These are phyloP conservation scores for Sebastes vulpes DNA, from an alignment of 2,797 vertebrate species.

Conservation along the genomic window DNA sequence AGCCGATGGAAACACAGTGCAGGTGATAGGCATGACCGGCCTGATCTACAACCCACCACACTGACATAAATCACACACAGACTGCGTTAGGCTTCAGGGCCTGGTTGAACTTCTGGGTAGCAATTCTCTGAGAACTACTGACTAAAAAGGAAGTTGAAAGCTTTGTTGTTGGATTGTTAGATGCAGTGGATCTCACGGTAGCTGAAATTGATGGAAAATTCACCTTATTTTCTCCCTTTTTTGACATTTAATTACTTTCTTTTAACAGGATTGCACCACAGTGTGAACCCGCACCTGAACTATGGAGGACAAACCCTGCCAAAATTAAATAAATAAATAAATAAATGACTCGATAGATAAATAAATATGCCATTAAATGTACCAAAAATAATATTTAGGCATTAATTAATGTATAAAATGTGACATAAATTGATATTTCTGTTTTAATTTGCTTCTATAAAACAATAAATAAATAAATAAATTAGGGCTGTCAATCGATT, in stretches of 20 bases:
- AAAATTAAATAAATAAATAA: no score
- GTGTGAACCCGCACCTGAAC: background rate
- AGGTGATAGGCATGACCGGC: constrained; percentile 74
- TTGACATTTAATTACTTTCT: background rate
- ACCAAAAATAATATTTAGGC: no score
- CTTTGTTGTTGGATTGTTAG: background rate
- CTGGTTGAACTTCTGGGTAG: constrained; percentile 46
- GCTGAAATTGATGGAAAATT: background rate
- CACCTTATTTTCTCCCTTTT: background rate
- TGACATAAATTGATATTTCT: no score
- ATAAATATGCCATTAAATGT: no score
- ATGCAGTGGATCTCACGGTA: background rate
- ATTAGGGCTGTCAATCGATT: no score
- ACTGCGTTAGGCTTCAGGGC: constrained; percentile 37
- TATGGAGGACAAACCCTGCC: no score
- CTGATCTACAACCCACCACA: constrained; percentile 55
- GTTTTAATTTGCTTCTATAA: no score
- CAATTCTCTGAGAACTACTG: constrained; percentile 14
- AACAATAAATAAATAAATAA: no score
- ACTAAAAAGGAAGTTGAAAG: background rate
- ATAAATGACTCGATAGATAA: no score
- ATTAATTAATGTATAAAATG: no score
- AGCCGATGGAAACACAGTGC: constrained; percentile 57
- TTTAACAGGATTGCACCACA: background rate
- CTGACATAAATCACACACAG: constrained; percentile 62